Evolutionary conservation across 1,140 invertebrate species (phyloP), one percentile per base, ranked within the genome.

Genomic region (Vollenhovia emeryi): DNA sequence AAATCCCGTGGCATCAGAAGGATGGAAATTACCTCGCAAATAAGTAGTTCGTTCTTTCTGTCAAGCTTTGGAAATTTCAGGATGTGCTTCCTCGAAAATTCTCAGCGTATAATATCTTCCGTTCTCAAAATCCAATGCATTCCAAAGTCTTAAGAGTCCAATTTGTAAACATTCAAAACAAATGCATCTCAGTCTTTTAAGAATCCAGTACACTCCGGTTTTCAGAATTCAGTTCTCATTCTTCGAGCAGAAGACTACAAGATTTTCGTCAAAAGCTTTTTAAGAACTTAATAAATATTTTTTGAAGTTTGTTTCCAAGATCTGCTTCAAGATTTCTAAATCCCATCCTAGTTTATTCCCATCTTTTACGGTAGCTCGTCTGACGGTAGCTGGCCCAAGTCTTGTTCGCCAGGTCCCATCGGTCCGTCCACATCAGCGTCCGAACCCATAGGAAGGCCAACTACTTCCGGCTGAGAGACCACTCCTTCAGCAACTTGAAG

Each of bases 371-470:
- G 75, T 36, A 91, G 43, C 24, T 92, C 91, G 13, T 92, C 91
- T 27, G 88, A 71, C 21, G 87, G 86, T 84, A 91, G 57, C 15
- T 83, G 74, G 0, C 80, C 87, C 2, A 91, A 87, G 27, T 92
- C 91, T 18, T 88, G 86, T 75, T 92, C 91, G 73, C 69, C 18
- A 80, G 91, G 50, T 55, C 89, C 92, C 73, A 92, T 88, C 4
- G 91, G 93, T 43, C 94, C 94, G 0, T 95, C 94, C 0, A 80
- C 91, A 55, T 95, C 94, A 30, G 86, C 86, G 57, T 95, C 94
- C 1, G 87, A 87, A 21, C 93, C 93, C 7, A 91, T 79, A 5
- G 92, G 87, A 18, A 90, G 52, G 4, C 74, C 68, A n/a, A 88
- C 64, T 2, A 83, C 78, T 69, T 94, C 93, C 5, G 90, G 87